Conservation (phyloP, 2,888 invertebrate species). For the Epinotia ramella region DNA sequence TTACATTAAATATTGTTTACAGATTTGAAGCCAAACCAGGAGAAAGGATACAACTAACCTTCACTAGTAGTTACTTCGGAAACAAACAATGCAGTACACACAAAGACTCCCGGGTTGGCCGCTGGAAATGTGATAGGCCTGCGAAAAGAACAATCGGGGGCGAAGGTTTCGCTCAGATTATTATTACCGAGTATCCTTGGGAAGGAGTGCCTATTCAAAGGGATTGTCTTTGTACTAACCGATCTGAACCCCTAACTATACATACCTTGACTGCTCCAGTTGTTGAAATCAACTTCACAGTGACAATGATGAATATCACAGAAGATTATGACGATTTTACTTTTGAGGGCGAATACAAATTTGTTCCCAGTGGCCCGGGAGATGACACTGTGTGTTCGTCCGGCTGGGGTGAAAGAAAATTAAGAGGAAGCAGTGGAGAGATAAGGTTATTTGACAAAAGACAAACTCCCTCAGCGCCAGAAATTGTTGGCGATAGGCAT, state of each 20-base stretch:
- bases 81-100: constrained; percentile 88
- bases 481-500: constrained; percentile 79
- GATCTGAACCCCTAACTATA: constrained; percentile 87
- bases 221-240: constrained; percentile 90
- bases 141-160: constrained; percentile 75
- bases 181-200: constrained; percentile 90
- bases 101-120: constrained; percentile 87
- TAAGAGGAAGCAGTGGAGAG: constrained; percentile 90
- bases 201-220: constrained; percentile 87
- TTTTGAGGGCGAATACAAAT: constrained; percentile 91
- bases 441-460: constrained; percentile 88
- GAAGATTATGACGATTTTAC: constrained; percentile 92
- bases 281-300: constrained; percentile 90
- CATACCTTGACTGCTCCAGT: constrained; percentile 89
- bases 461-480: constrained; percentile 73
- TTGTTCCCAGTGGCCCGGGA: constrained; percentile 84
- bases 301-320: constrained; percentile 92
- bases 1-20: constrained; percentile 49
- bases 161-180: constrained; percentile 86
- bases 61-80: constrained; percentile 89
- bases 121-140: constrained; percentile 88
- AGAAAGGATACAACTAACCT: constrained; percentile 89
- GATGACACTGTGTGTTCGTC: constrained; percentile 87
- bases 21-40: constrained; percentile 89
- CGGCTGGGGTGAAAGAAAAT: constrained; percentile 87